Percentiles rank a stretch among this genome's conserved stretches.
Conservation (phyloP, 2,888 invertebrate species). For the Sturmia bella region DNA sequence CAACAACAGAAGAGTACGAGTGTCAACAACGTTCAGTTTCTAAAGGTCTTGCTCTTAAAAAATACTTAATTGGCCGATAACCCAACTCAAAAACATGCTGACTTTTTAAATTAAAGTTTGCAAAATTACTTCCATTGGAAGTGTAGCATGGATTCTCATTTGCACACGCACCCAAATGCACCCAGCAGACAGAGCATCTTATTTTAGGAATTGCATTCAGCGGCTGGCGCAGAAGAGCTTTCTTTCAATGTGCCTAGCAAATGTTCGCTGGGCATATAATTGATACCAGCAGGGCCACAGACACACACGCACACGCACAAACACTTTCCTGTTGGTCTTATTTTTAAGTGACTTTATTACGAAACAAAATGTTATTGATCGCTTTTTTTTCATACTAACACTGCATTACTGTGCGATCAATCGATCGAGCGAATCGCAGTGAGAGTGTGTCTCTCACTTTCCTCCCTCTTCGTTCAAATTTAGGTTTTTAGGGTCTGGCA, state of each 20-base stretch:
- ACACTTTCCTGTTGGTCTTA: background rate
- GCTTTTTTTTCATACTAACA: slow-evolving; percentile 39
- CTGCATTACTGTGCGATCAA: slow-evolving; percentile 26
- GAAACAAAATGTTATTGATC: slow-evolving; percentile 47
- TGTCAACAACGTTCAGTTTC: background rate
- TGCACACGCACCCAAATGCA: slow-evolving; percentile 22
- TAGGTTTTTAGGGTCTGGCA: slow-evolving; percentile 22
- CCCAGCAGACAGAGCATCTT: slow-evolving; percentile 31
- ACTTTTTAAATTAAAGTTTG: slow-evolving; percentile 58
- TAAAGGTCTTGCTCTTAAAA: slow-evolving; percentile 56
- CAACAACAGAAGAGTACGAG: background rate
- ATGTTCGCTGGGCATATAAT: slow-evolving; percentile 32
- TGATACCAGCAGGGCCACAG: slow-evolving; percentile 11
- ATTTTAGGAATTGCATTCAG: background rate
- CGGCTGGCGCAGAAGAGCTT: background rate
- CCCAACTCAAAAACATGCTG: slow-evolving; percentile 53
- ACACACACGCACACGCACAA: slow-evolving; percentile 3
- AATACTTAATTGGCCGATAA: slow-evolving; percentile 58
- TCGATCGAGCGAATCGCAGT: slow-evolving; percentile 9
- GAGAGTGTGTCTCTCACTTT: background rate
- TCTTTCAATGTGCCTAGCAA: background rate
- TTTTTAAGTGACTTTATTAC: slow-evolving; percentile 58
- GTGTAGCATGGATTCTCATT: slow-evolving; percentile 14
- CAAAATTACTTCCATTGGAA: slow-evolving; percentile 30
- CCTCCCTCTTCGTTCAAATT: background rate